Base-by-base conservation (phyloP, 2,113 vertebrate species). In the Oceanodroma tethys region DNA sequence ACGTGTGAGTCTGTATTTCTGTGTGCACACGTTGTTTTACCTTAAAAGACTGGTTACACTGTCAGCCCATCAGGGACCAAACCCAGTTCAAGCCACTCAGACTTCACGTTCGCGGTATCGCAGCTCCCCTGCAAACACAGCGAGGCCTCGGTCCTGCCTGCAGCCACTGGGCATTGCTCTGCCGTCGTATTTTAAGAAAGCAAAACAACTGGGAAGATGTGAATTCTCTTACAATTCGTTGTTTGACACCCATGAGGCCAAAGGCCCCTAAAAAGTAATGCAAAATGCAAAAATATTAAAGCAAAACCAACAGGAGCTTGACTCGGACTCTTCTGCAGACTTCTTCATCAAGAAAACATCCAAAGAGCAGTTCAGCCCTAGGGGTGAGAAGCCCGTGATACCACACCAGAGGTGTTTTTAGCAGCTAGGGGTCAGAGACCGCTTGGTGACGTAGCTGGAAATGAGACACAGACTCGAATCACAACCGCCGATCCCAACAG, bases 401-500 rank as follows among this genome's bases (percentile, higher is more conserved):
- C 11, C 62, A 40, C 50, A 34, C 4, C 0, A 40, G 0, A 42
- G n/a, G 32, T 21, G 78, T 21, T 20, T 68, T 85, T 18, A 71
- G 65, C 66, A 80, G 40, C 38, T 13, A 11, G 7, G 62, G 15
- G 76, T 50, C 26, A 53, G 36, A 42, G 27, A 12, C 25, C 13
- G 36, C n/a, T 47, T 6, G 22, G 32, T 63, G 42, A 66, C 25
- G 19, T 3, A 11, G 45, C 36, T 73, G 45, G 72, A 65, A 73
- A 48, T 0, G n/a, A 67, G 65, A 66, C 1, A 34, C 8, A 30
- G 62, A 58, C 5, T 1, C 0, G 4, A 89, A 76, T 60, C 66
- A 23, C 0, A 0, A 53, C 8, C 0, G 5, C 23, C 22, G 43
- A 68, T 47, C 8, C 0, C 0, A 67, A 32, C 6, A 81, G 53